Evolutionary conservation across 1,140 invertebrate genomes (phyloP).

Genomic region (Drosophila arawakana): DNA sequence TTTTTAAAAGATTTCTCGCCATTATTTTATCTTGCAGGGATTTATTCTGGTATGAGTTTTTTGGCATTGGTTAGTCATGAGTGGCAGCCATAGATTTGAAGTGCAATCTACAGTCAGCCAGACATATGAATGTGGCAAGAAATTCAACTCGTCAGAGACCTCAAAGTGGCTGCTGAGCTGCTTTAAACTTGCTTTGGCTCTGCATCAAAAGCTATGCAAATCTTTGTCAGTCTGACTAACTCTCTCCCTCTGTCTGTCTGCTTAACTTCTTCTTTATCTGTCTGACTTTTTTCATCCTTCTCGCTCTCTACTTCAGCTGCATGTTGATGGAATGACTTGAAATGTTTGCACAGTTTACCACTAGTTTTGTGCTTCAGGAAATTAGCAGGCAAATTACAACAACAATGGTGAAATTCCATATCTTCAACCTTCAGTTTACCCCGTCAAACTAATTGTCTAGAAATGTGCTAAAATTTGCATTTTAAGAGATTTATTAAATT

Average conservation of each 20-base stretch:
- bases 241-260: constrained; percentile 7
- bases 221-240: constrained; percentile 21
- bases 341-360: constrained; percentile 51
- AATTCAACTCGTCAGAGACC: constrained; percentile 19
- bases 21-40: constrained; percentile 17
- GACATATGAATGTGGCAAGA: constrained; percentile 6
- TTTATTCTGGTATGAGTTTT: constrained; percentile 4
- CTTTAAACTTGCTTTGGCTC: constrained; percentile 43
- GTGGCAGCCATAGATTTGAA: constrained; percentile 41
- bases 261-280: background rate
- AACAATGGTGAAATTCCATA: constrained; percentile 7
- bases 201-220: constrained; percentile 70
- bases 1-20: constrained; percentile 25
- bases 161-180: constrained; percentile 41
- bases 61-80: constrained; percentile 35
- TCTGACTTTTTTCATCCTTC: background rate
- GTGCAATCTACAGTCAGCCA: background rate
- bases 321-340: constrained; percentile 57
- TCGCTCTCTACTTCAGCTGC: background rate
- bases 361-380: constrained; percentile 55
- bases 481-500: constrained; percentile 27
- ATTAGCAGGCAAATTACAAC: constrained; percentile 76
- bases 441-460: constrained; percentile 31
- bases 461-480: constrained; percentile 38
- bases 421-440: too few relatives aligned